Base-by-base conservation (phyloP, 2,888 invertebrate species). In the Strigamia transsilvanica region DNA sequence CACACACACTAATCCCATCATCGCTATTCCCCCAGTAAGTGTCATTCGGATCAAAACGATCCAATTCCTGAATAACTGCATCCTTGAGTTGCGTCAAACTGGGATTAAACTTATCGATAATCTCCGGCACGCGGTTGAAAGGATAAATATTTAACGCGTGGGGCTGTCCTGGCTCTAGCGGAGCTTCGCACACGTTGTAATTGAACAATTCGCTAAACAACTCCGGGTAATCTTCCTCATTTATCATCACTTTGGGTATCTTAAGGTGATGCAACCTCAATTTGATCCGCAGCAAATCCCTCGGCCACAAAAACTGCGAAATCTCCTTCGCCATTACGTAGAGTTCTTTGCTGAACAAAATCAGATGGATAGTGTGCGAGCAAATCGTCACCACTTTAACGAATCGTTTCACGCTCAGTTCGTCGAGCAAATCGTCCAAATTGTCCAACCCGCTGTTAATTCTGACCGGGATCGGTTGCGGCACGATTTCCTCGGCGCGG, bases 41-140 rank as follows among this genome's bases (percentile, higher is more conserved):
- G 15, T 73, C 73, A 73, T 73, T 73, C 5, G 73, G 73, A 73
- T 73, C 73, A n/a, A 73, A 73, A 1, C 32, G 27, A 27, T 73
- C 27, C 27, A 73, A 73, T n/a, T 73, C 73, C 7, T 32, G 7
- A 12, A 32, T 15, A 13, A 73, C 7, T 10, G 73, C 73, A 3
- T 5, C 6, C n/a, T 32, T 73, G n/a, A 73, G 3, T 6, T 73
- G 13, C 1, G 7, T 32, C 2, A 32, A 27, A 10, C 27, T 13
- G 4, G 73, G 73, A 4, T 73, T 73, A 32, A 73, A 73, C 5
- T 23, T 32, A 32, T 73, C 73, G 27, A 73, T 32, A 1, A 73
- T 73, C 13, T 73, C 32, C 9, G 73, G 27, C 6, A 73, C 10
- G 7, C 73, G 32, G 5, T 12, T 73, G 27, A 73, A 73, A 2